A percentile compares a stretch with the other conserved stretches of the same genome.
These are phyloP conservation scores for Hozukius guyotensis DNA, from an alignment of 2,797 vertebrate genomes.

Conservation along the genomic window DNA sequence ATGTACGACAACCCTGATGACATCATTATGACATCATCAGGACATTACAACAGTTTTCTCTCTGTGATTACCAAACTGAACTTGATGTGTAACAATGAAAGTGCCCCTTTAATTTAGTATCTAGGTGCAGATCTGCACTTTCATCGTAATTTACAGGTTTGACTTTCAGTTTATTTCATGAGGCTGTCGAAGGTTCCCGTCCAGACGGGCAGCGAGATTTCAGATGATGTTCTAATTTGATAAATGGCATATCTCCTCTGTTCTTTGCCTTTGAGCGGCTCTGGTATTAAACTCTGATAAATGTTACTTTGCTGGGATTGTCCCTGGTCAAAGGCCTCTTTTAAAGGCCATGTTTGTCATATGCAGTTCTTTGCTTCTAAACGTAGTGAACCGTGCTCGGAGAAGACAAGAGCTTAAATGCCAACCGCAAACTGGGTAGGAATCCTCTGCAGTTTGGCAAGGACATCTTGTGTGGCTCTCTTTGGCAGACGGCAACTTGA, in stretches of 20 bases:
- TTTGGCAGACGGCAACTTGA: slow-evolving; percentile 61
- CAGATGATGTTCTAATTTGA: slow-evolving; percentile 57
- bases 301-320: slow-evolving; percentile 72
- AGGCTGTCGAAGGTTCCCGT: slow-evolving; percentile 5
- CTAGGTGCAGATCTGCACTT: background rate
- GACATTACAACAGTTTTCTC: background rate
- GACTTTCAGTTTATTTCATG: slow-evolving; percentile 23
- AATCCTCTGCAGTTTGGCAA: slow-evolving; percentile 57
- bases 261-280: slow-evolving; percentile 47
- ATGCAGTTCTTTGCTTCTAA: slow-evolving; percentile 66
- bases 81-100: background rate
- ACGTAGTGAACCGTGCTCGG: slow-evolving; percentile 64
- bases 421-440: slow-evolving; percentile 54
- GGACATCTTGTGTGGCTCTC: slow-evolving; percentile 51
- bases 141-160: slow-evolving; percentile 11
- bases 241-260: slow-evolving; percentile 62
- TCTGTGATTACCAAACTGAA: background rate
- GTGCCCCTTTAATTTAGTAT: slow-evolving; percentile 5
- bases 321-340: slow-evolving; percentile 76
- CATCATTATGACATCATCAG: background rate
- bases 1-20: background rate
- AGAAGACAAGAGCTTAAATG: slow-evolving; percentile 70
- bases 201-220: slow-evolving; percentile 16
- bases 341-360: slow-evolving; percentile 82
- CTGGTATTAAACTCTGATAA: slow-evolving; percentile 71